Evolutionary conservation across 2,113 vertebrate genomes (phyloP).

Genomic region (Triplophysa dalaica): DNA sequence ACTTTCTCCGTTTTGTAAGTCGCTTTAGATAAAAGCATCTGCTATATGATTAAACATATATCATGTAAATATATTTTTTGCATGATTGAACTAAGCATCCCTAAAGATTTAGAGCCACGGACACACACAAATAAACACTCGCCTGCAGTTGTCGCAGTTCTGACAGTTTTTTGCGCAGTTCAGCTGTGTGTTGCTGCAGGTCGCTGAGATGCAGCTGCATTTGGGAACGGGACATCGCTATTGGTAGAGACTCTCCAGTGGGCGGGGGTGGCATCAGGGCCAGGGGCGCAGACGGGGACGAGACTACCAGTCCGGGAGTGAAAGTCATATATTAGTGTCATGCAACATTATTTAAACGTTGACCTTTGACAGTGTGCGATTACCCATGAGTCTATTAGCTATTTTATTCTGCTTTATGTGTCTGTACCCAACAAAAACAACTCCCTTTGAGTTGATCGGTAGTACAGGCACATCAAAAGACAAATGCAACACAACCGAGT

Average conservation of each 20-base stretch:
- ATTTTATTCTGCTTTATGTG: neutral
- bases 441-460: neutral
- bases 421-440: neutral
- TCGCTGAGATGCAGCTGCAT: constrained; percentile 94
- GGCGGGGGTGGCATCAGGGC: constrained; percentile 80
- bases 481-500: neutral
- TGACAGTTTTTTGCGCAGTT: constrained; percentile 89
- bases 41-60: too few relatives aligned
- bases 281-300: constrained; percentile 77
- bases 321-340: neutral
- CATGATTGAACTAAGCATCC: too few relatives aligned
- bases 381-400: neutral
- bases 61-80: too few relatives aligned
- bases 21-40: too few relatives aligned
- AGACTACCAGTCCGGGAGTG: constrained; percentile 60
- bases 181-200: constrained; percentile 89
- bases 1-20: too few relatives aligned
- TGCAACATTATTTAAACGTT: neutral
- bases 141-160: constrained; percentile 93
- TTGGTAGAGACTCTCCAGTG: constrained; percentile 77
- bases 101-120: too few relatives aligned
- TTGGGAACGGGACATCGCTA: constrained; percentile 83
- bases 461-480: neutral
- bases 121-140: constrained; percentile 27
- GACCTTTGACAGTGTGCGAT: neutral